Conservation (phyloP, 2,797 vertebrate species). For the Galagoides demidoff region DNA sequence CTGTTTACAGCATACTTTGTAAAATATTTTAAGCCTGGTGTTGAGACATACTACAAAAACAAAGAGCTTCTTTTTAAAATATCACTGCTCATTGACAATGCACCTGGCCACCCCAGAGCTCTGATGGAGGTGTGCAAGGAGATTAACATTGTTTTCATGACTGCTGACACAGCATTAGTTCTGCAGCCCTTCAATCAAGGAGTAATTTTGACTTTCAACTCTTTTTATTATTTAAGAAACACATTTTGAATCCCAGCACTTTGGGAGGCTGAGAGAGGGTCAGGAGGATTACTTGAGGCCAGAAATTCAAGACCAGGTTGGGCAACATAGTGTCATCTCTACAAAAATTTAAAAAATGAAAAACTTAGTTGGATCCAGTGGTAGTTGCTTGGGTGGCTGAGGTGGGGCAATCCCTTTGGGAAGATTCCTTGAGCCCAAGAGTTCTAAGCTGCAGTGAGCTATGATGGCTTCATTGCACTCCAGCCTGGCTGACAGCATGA, state of each 20-base stretch:
- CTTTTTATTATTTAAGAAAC: neutral
- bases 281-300: neutral
- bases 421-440: neutral
- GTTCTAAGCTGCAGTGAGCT: neutral
- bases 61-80: neutral
- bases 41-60: neutral
- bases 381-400: neutral
- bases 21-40: neutral
- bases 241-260: neutral
- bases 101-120: neutral
- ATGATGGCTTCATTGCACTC: neutral
- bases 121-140: neutral
- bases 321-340: neutral
- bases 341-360: neutral
- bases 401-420: too few relatives aligned
- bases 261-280: neutral
- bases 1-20: neutral
- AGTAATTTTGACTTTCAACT: neutral
- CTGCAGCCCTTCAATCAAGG: neutral
- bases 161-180: neutral
- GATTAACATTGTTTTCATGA: neutral
- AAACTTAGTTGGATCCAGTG: neutral
- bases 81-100: neutral
- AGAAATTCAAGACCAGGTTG: too few relatives aligned
- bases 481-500: neutral